Percentiles rank a stretch among this genome's conserved stretches.
phyloP scores from a whole-genome alignment of 2,113 vertebrate species.

The Leptocoma aspasia region DNA sequence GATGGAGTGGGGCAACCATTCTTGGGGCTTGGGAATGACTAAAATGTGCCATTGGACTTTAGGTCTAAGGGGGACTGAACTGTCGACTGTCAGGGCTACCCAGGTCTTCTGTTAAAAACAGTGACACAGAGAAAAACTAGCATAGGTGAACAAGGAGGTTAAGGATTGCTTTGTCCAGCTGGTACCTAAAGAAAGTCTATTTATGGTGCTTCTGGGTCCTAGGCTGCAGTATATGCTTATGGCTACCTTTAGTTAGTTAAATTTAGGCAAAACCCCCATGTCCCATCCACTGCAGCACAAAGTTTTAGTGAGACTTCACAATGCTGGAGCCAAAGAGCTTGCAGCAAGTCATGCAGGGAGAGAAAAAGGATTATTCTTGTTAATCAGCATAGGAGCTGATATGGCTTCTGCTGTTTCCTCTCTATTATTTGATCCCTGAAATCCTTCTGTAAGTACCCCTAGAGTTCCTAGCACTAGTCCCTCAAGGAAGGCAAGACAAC shows the following conservation, averaged over 20 bases:
- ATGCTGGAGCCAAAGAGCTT: neutral
- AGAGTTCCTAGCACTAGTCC: neutral
- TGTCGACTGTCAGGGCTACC: neutral
- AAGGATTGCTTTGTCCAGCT: neutral
- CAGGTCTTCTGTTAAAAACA: neutral
- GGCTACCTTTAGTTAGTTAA: neutral
- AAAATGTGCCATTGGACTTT: accelerated
- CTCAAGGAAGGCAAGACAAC: neutral
- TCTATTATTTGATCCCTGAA: constrained; percentile 16
- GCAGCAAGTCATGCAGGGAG: neutral
- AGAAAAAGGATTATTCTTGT: neutral
- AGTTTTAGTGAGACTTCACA: neutral
- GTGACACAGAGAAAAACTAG: neutral
- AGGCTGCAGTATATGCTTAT: neutral
- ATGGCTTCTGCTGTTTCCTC: neutral
- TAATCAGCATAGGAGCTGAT: neutral
- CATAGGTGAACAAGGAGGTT: neutral
- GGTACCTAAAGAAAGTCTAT: neutral
- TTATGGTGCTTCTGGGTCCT: neutral
- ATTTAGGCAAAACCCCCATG: neutral
- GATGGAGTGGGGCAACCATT: accelerated
- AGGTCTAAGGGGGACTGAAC: neutral
- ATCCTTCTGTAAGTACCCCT: neutral
- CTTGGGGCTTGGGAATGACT: neutral
- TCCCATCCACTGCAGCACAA: neutral